A percentile compares a stretch with the other conserved stretches of the same genome.
Evolutionary conservation across 1,140 invertebrate genomes (phyloP).

Genomic region (Bactericera cockerelli): DNA sequence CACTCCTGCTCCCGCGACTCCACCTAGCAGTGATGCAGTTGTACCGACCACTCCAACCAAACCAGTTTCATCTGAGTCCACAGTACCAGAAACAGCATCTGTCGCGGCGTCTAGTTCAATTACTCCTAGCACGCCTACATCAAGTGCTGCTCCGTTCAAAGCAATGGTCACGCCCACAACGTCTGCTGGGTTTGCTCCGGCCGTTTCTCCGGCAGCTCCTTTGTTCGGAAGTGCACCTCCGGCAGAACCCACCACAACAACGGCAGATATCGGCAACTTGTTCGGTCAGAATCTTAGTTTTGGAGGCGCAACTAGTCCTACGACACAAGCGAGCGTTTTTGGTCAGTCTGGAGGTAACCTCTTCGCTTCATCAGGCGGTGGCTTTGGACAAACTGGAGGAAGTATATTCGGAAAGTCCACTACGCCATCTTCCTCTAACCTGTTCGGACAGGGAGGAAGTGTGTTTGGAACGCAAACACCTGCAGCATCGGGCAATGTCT

Average conservation of each 20-base stretch:
- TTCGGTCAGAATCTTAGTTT: background rate
- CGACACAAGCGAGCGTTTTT: background rate
- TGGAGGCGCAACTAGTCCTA: background rate
- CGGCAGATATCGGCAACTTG: background rate
- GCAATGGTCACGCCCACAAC: background rate
- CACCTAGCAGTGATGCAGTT: background rate
- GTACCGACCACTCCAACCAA: too few species aligned
- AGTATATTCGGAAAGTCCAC: background rate
- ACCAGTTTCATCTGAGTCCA: too few species aligned
- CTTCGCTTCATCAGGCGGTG: background rate
- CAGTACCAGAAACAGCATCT: too few species aligned
- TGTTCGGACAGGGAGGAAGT: conserved; percentile 1
- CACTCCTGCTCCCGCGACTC: background rate
- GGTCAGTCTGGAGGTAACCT: background rate
- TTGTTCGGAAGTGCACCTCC: too few species aligned
- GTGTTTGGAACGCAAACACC: background rate
- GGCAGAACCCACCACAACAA: background rate
- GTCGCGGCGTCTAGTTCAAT: background rate
- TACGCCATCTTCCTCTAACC: background rate
- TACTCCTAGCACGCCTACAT: background rate
- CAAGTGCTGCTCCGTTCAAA: background rate
- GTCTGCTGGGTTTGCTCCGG: background rate
- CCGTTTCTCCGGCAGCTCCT: background rate
- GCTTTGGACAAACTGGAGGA: background rate
- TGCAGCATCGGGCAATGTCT: background rate